Evolutionary conservation across 2,797 vertebrate species (phyloP).

Genomic region (Hybognathus amarus): DNA sequence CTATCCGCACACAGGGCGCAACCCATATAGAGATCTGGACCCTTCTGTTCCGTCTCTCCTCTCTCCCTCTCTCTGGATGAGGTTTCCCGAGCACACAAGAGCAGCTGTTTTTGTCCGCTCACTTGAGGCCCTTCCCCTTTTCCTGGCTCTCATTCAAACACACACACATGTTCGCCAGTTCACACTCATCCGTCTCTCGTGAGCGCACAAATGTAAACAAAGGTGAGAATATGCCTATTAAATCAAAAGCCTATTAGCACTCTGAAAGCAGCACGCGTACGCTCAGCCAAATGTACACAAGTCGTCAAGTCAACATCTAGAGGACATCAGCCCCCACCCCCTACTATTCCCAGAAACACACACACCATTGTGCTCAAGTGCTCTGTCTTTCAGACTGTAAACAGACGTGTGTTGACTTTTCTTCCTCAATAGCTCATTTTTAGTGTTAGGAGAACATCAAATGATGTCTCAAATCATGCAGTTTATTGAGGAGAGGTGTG

Average conservation of each 20-base stretch:
- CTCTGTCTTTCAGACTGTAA: constrained; percentile 33
- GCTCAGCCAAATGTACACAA: constrained; percentile 27
- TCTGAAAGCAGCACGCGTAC: constrained; percentile 32
- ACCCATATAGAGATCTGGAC: constrained; percentile 77
- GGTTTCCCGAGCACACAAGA: constrained; percentile 65
- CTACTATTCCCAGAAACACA: constrained; percentile 47
- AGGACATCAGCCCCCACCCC: constrained; percentile 46
- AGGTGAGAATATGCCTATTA: constrained; percentile 42
- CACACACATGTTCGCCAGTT: constrained; percentile 59
- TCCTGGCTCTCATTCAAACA: constrained; percentile 72
- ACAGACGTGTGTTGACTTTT: constrained; percentile 8
- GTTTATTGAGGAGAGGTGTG: background rate
- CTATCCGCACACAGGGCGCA: constrained; percentile 78
- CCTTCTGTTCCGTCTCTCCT: constrained; percentile 47
- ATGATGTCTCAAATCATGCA: background rate
- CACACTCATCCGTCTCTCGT: constrained; percentile 47
- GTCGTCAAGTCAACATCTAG: constrained; percentile 27
- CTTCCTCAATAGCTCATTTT: constrained; percentile 42
- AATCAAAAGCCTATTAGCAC: constrained; percentile 41
- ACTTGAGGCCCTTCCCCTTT: constrained; percentile 78
- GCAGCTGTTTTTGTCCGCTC: constrained; percentile 85
- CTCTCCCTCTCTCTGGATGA: constrained; percentile 52
- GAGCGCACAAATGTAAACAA: constrained; percentile 37
- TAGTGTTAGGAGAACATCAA: background rate
- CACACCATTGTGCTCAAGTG: constrained; percentile 38